These are phyloP conservation scores for Lepus americanus DNA, from an alignment of 2,113 vertebrate species.

Conservation along the genomic window DNA sequence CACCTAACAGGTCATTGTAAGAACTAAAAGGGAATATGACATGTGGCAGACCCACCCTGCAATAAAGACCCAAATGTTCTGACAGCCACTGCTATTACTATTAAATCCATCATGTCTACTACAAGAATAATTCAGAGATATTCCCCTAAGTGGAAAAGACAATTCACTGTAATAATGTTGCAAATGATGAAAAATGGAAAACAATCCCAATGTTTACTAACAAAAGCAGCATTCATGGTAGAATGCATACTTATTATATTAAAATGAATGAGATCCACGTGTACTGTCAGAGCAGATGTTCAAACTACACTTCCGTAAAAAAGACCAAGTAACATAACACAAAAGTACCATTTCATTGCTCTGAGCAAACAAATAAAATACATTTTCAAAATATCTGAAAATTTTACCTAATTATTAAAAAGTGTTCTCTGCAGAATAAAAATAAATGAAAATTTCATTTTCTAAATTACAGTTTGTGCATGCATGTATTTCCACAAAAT, in stretches of 20 bases:
- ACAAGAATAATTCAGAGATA: neutral
- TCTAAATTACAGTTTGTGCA: neutral
- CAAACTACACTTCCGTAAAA: slow-evolving; percentile 5
- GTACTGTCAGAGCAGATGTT: neutral
- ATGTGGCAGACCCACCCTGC: accelerated
- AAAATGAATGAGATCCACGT: neutral
- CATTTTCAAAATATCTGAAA: neutral
- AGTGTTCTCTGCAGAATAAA: neutral
- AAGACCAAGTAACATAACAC: neutral
- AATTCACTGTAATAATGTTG: neutral
- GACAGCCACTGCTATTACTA: neutral
- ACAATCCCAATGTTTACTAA: neutral
- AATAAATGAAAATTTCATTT: neutral
- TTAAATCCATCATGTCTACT: neutral
- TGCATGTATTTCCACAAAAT: neutral
- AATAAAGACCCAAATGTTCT: neutral
- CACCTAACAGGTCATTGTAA: neutral
- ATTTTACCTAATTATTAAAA: slow-evolving; percentile 18
- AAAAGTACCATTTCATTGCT: neutral
- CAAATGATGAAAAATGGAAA: slow-evolving; percentile 38
- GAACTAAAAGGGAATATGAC: neutral
- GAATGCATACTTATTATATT: neutral
- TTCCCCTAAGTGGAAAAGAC: neutral
- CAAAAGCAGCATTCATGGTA: neutral
- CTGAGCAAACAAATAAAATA: slow-evolving; percentile 10